Base-by-base conservation (phyloP, 2,113 vertebrate genomes). In the Willisornis vidua region DNA sequence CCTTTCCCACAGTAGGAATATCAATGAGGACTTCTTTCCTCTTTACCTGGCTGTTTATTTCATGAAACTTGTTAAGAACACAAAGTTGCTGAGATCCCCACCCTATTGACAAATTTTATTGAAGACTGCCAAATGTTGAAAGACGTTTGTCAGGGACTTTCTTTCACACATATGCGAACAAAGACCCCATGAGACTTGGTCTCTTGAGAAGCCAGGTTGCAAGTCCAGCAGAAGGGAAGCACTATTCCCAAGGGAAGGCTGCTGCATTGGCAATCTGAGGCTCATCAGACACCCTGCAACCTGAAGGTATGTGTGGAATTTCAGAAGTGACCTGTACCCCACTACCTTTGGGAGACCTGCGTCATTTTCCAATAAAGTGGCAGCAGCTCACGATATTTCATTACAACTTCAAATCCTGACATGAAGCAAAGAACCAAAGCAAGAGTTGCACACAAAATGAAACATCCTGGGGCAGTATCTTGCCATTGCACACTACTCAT, bases 1-100 rank as follows among this genome's bases (percentile, higher is more conserved):
- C 70, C 49, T 93, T 93, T 94, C 57, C 61, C 83, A 81, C 48
- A 89, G 61, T 0, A 90, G 48, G 35, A 87, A 77, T 89, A 89
- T 35, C 39, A 86, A 24, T 28, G 58, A 62, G 37, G 46, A 58
- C 33, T 70, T 73, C 39, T 87, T 73, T 93, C 23, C 63, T 89
- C 79, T 87, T 87, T 84, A 81, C 57, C 61, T 89, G 61, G 55
- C 13, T 90, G 65, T 75, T 96, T 86, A 86, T 92, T 94, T 89
- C 80, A 93, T 35, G 57, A 41, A 81, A 88, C 61, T 52, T 90
- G 10, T 49, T 71, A 90, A 71, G 61, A 95, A 41, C 61, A 75
- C 57, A 39, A 73, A 87, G 61, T 45, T 89, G 35, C 61, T 89
- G 83, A 86, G 68, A 81, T 87, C 85, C 92, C 76, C 65, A 81